Conservation (phyloP, 2,888 invertebrate species). For the Chaitophorus viminalis region DNA sequence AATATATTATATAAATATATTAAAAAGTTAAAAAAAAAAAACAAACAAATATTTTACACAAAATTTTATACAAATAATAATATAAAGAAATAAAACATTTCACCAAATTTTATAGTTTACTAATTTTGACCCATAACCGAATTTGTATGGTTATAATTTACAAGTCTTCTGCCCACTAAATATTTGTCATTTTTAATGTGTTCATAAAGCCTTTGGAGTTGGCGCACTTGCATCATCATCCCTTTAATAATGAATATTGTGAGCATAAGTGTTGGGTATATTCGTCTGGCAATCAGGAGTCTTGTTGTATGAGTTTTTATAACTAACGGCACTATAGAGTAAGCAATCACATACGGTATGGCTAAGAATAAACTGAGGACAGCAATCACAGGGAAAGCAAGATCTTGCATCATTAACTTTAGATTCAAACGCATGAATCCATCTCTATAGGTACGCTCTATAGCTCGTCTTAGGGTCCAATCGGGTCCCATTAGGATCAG, state of each 20-base stretch:
- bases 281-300: constrained; percentile 82
- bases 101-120: constrained; percentile 44
- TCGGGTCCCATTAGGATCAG: constrained; percentile 98
- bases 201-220: constrained; percentile 93
- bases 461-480: constrained; percentile 89
- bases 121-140: constrained; percentile 51
- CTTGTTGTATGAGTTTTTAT: constrained; percentile 75
- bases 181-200: constrained; percentile 99
- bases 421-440: constrained; percentile 93
- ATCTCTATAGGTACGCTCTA: constrained; percentile 93
- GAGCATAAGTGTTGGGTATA: constrained; percentile 89
- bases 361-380: constrained; percentile 90
- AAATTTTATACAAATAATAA: constrained; percentile 53
- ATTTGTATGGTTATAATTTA: constrained; percentile 83
- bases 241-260: constrained; percentile 75
- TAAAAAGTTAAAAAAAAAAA: constrained; percentile 44
- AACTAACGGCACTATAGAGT: constrained; percentile 76
- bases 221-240: constrained; percentile 77
- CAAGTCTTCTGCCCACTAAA: constrained; percentile 93
- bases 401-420: constrained; percentile 64
- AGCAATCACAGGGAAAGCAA: constrained; percentile 90
- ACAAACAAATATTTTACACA: constrained; percentile 48
- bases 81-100: constrained; percentile 51
- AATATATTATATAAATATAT: constrained; percentile 49
- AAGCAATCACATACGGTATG: constrained; percentile 90